phyloP scores from a whole-genome alignment of 2,888 invertebrate species.

The Thyatira batis region DNA sequence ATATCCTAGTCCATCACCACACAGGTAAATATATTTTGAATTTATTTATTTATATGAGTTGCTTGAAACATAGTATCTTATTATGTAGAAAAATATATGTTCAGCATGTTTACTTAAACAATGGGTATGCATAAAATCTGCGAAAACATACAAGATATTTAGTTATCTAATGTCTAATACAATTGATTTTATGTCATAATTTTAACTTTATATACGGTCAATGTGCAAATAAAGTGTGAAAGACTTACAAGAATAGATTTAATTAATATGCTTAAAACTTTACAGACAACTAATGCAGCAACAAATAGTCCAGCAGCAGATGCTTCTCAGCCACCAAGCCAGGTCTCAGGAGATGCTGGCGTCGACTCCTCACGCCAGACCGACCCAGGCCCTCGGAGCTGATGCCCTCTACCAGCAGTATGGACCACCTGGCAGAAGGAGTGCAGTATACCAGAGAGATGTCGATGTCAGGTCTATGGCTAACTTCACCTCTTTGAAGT shows the following conservation, averaged over 20 bases:
- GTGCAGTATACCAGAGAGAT: conserved; percentile 73
- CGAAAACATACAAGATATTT: too few species aligned
- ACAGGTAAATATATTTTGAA: conserved; percentile 51
- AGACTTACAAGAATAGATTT: too few species aligned
- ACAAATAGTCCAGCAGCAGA: conserved; percentile 76
- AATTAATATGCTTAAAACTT: conserved; percentile 7
- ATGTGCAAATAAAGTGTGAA: too few species aligned
- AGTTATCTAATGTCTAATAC: too few species aligned
- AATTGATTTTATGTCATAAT: too few species aligned
- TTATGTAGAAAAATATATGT: too few species aligned
- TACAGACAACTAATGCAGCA: conserved; percentile 74
- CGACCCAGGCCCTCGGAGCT: conserved; percentile 68
- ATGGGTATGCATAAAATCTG: too few species aligned
- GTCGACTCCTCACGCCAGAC: conserved; percentile 59
- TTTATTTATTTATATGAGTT: too few species aligned
- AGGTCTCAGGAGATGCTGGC: conserved; percentile 83
- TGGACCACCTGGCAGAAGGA: conserved; percentile 70
- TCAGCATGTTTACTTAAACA: too few species aligned
- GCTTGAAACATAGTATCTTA: too few species aligned
- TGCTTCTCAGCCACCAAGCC: conserved; percentile 75
- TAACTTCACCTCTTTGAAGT: conserved; percentile 74
- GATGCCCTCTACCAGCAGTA: conserved; percentile 78
- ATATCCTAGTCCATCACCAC: conserved; percentile 72
- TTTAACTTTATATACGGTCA: too few species aligned
- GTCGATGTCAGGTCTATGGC: conserved; percentile 72